Evolutionary conservation across 1,140 invertebrate species (phyloP).

Genomic region (Macrobrachium rosenbergii): DNA sequence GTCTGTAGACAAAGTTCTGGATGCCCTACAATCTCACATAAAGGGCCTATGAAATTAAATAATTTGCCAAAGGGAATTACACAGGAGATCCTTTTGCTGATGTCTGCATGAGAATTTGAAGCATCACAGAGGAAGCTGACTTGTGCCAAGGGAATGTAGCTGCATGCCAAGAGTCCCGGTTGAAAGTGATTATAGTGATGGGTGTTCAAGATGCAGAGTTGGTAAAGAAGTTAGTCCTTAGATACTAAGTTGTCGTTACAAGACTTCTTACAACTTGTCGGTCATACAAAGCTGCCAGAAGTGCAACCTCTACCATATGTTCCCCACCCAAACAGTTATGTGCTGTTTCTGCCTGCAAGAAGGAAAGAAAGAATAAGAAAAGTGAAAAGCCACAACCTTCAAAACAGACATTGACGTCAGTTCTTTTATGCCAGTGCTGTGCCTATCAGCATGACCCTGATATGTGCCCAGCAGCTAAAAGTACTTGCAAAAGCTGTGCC

Average conservation of each 20-base stretch:
- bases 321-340: not conserved
- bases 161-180: constrained; percentile 2
- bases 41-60: not conserved
- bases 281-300: not conserved
- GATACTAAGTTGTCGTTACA: not conserved
- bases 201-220: not conserved
- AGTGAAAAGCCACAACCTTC: too few species aligned
- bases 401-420: not conserved
- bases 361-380: not conserved
- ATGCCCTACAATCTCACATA: not conserved
- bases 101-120: not conserved
- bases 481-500: constrained; percentile 12
- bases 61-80: too few species aligned
- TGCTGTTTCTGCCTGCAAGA: not conserved
- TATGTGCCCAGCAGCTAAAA: not conserved
- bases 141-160: not conserved
- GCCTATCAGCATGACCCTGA: not conserved
- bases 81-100: not conserved
- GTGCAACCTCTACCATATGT: not conserved
- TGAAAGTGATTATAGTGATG: not conserved
- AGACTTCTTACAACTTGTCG: not conserved
- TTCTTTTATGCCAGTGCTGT: not conserved
- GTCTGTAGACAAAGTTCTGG: not conserved
- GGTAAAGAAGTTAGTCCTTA: not conserved
- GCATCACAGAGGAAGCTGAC: not conserved